Percentiles rank a stretch among this genome's conserved stretches.
Conservation (phyloP, 2,797 vertebrate genomes). For the Pangasius djambal region DNA sequence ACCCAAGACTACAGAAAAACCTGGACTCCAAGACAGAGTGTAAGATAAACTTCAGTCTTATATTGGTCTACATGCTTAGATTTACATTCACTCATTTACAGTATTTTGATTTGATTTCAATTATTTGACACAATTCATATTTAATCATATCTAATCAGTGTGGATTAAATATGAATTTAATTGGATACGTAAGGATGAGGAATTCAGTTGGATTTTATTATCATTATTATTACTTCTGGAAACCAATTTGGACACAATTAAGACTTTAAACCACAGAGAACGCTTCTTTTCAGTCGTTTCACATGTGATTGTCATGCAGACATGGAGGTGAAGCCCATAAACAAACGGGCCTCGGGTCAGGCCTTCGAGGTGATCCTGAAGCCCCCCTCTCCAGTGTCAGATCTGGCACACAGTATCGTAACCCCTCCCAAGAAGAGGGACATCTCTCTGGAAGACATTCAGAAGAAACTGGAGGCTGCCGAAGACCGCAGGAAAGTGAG, state of each 20-base stretch:
- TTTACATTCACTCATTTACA: background rate
- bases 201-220: background rate
- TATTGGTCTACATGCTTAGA: background rate
- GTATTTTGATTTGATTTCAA: background rate
- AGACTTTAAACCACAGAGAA: background rate
- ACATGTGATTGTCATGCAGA: constrained; percentile 71
- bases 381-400: constrained; percentile 89
- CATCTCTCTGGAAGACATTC: constrained; percentile 92
- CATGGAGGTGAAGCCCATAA: constrained; percentile 95
- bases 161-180: background rate
- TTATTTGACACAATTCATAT: background rate
- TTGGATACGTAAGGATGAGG: background rate
- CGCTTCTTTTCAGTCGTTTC: background rate
- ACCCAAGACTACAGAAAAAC: constrained; percentile 91
- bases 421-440: constrained; percentile 91
- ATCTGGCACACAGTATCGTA: constrained; percentile 79
- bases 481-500: constrained; percentile 93
- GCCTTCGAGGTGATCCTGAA: constrained; percentile 98
- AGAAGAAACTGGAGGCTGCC: constrained; percentile 94
- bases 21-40: constrained; percentile 90
- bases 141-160: background rate
- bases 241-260: background rate
- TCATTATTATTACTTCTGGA: background rate
- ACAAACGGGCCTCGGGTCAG: constrained; percentile 95
- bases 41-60: constrained; percentile 61